Evolutionary conservation across 2,888 invertebrate species (phyloP).

Genomic region (Lasioglossum vierecki): DNA sequence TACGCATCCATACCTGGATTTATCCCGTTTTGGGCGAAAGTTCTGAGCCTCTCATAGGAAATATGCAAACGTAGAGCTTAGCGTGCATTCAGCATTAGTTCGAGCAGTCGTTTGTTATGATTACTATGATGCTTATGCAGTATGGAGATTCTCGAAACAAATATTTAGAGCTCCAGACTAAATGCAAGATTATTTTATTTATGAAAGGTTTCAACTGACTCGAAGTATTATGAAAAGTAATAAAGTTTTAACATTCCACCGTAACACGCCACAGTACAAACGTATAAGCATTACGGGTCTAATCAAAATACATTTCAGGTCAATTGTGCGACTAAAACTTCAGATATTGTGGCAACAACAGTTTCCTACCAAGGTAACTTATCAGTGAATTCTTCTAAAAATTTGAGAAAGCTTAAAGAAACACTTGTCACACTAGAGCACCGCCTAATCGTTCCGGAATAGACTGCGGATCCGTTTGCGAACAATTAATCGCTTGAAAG

Average conservation of each 20-base stretch:
- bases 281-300: too few species aligned
- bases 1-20: background rate
- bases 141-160: background rate
- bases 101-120: background rate
- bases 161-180: background rate
- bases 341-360: too few species aligned
- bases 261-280: too few species aligned
- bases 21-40: background rate
- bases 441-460: constrained; percentile 46
- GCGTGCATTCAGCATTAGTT: background rate
- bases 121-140: background rate
- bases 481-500: constrained; percentile 62
- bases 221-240: too few species aligned
- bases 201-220: background rate
- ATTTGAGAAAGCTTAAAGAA: background rate
- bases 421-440: background rate
- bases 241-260: too few species aligned
- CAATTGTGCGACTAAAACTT: too few species aligned
- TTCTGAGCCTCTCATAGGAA: background rate
- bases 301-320: too few species aligned
- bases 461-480: constrained; percentile 37
- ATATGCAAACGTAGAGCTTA: constrained; percentile 3
- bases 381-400: too few species aligned
- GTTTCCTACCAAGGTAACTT: too few species aligned
- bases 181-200: background rate